Conservation (phyloP, 1,140 invertebrate genomes). For the Drosophila albomicans region DNA sequence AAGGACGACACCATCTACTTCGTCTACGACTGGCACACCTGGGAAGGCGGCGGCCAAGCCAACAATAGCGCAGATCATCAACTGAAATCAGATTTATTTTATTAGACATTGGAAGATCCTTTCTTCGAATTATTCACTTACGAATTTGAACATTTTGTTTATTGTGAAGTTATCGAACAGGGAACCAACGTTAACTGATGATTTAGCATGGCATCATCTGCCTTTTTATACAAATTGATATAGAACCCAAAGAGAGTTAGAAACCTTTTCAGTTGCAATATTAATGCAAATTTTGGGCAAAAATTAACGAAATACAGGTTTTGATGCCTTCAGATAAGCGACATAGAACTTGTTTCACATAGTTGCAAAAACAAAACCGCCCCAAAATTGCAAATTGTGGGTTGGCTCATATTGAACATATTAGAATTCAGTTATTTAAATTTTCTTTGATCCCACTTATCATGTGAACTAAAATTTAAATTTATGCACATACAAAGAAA, state of each 20-base stretch:
- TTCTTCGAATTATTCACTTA: conserved; percentile 47
- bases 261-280: not conserved
- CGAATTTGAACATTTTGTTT: conserved; percentile 75
- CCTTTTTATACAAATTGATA: conserved; percentile 57
- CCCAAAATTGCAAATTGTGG: not conserved
- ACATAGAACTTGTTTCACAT: not conserved
- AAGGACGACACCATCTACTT: conserved; percentile 44
- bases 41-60: conserved; percentile 56
- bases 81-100: conserved; percentile 19
- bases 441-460: no score
- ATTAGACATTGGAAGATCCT: not conserved
- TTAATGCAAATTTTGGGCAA: not conserved
- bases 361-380: not conserved
- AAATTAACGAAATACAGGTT: not conserved
- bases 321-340: not conserved
- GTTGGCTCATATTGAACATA: not conserved
- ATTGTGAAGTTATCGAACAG: conserved; percentile 47
- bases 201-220: not conserved
- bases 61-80: conserved; percentile 61
- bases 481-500: no score
- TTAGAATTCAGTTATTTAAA: not conserved
- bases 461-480: no score
- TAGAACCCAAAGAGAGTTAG: not conserved
- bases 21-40: conserved; percentile 33
- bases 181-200: conserved; percentile 69